Percentiles rank a stretch among this genome's conserved stretches.
phyloP scores from a whole-genome alignment of 2,888 invertebrate species.

The Antitype chi region DNA sequence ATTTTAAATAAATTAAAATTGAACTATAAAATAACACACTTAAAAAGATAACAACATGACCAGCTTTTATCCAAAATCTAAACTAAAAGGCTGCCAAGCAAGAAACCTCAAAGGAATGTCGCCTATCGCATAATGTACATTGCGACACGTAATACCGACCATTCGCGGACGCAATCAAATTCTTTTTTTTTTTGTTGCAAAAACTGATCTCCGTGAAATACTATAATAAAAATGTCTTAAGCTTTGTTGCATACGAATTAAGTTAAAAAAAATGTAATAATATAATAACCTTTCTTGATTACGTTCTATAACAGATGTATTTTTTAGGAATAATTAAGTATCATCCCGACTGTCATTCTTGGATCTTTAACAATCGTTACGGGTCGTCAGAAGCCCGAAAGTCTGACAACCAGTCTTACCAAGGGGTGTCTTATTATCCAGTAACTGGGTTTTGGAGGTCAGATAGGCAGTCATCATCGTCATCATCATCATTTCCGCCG shows the following conservation, averaged over 20 bases:
- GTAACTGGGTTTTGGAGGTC: too few relatives aligned
- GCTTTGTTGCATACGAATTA: conserved; percentile 17
- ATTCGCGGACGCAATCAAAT: conserved; percentile 31
- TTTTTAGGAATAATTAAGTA: background rate
- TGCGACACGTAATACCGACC: conserved; percentile 44
- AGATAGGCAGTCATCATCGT: too few relatives aligned
- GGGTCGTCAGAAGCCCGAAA: too few relatives aligned
- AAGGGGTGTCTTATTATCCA: too few relatives aligned
- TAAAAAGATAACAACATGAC: background rate
- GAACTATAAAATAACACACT: background rate
- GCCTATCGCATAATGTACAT: conserved; percentile 19
- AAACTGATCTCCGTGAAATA: conserved; percentile 21
- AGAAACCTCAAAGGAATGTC: conserved; percentile 20
- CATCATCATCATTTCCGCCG: too few relatives aligned
- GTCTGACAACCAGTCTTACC: too few relatives aligned
- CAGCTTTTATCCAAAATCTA: conserved; percentile 12
- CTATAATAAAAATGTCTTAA: conserved; percentile 16
- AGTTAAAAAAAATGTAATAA: background rate
- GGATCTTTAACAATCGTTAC: too few relatives aligned
- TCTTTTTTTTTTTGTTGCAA: conserved; percentile 18
- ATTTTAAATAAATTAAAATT: conserved; percentile 13
- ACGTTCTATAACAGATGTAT: background rate
- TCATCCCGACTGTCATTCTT: too few relatives aligned
- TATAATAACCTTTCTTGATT: background rate
- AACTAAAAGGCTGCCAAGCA: conserved; percentile 23